Evolutionary conservation across 1,140 invertebrate genomes (phyloP).

Genomic region (Tetramorium alpestre): DNA sequence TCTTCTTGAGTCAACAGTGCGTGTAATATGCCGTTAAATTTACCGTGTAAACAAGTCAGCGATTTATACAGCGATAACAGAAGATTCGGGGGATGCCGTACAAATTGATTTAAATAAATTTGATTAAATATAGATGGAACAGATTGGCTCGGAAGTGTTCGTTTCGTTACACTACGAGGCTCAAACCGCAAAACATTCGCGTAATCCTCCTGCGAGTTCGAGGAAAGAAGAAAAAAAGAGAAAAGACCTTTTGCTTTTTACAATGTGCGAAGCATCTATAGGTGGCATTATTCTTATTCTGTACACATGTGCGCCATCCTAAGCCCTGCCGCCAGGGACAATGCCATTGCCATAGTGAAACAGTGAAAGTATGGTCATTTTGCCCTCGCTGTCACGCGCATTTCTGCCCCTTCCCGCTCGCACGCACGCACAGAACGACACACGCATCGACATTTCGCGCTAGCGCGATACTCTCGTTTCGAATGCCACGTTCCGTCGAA

Average conservation of each 20-base stretch:
- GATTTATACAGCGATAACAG: background rate
- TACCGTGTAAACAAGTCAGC: background rate
- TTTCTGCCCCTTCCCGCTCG: slow-evolving; percentile 63
- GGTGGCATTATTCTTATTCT: slow-evolving; percentile 72
- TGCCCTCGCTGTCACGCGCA: slow-evolving; percentile 69
- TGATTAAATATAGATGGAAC: background rate
- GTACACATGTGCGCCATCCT: slow-evolving; percentile 78
- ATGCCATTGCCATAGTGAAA: slow-evolving; percentile 85
- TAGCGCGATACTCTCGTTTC: slow-evolving; percentile 43
- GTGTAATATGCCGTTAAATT: background rate
- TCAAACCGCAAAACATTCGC: background rate
- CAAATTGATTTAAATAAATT: background rate
- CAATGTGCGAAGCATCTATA: slow-evolving; percentile 51
- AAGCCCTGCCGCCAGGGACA: slow-evolving; percentile 78
- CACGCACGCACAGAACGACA: background rate
- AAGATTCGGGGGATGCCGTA: background rate
- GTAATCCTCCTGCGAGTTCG: background rate
- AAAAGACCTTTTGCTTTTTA: slow-evolving; percentile 68
- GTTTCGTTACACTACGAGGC: background rate
- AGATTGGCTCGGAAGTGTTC: background rate
- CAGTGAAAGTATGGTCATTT: slow-evolving; percentile 85
- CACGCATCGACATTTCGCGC: slow-evolving; percentile 35
- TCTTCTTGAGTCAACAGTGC: background rate
- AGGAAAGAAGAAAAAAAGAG: slow-evolving; percentile 55
- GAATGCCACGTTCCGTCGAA: slow-evolving; percentile 15